Evolutionary conservation across 2,797 vertebrate species (phyloP).

Genomic region (Cossypha dichroa): DNA sequence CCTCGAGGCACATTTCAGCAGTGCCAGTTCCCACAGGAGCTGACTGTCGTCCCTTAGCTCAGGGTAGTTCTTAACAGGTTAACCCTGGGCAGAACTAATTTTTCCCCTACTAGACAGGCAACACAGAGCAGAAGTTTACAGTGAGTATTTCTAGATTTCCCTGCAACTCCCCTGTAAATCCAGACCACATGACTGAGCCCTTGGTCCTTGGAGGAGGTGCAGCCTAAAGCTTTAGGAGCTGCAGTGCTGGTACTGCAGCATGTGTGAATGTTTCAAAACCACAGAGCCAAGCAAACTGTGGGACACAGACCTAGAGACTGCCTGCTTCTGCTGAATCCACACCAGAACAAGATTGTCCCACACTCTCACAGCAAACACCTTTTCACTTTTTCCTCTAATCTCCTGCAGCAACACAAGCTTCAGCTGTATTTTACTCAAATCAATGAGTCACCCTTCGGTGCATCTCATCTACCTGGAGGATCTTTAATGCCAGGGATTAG

Average conservation of each 20-base stretch:
- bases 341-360: rapidly evolving
- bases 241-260: not conserved
- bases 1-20: rapidly evolving
- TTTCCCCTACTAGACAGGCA: not conserved
- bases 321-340: not conserved
- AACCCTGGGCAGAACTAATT: not conserved
- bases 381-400: not conserved
- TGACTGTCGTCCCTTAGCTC: not conserved
- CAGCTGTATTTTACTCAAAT: not conserved
- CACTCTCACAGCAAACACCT: rapidly evolving
- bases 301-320: not conserved
- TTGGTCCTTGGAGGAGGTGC: rapidly evolving
- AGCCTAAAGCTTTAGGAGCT: not conserved
- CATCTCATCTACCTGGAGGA: not conserved
- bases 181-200: not conserved
- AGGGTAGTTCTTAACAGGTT: not conserved
- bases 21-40: not conserved
- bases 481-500: not conserved
- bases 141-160: not conserved
- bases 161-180: not conserved
- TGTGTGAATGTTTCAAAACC: not conserved
- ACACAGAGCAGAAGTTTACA: not conserved
- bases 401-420: not conserved
- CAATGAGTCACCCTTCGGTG: not conserved
- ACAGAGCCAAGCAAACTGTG: not conserved